Conservation (phyloP, 2,888 invertebrate genomes). For the Parnassius apollo region DNA sequence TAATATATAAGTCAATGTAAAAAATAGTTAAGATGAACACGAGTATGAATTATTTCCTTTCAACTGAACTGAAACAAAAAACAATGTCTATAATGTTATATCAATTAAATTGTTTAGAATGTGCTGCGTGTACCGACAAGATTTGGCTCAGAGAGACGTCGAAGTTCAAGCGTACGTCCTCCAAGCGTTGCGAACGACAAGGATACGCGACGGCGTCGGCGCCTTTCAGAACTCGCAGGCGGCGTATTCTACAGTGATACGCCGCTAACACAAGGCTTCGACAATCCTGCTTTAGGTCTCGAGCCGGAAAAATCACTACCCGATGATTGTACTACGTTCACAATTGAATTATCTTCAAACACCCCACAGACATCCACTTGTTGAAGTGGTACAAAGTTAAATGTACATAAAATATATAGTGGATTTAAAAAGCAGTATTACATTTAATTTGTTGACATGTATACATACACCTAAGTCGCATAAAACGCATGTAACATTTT, state of each 20-base stretch:
- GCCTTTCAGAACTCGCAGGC: constrained; percentile 73
- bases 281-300: constrained; percentile 65
- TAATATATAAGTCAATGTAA: no score
- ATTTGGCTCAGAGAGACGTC: constrained; percentile 62
- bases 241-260: constrained; percentile 75
- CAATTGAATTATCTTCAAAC: constrained; percentile 43
- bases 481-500: not conserved
- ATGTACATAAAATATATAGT: not conserved
- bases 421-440: constrained; percentile 16
- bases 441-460: constrained; percentile 8
- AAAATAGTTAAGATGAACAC: no score
- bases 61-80: no score
- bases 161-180: constrained; percentile 71
- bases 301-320: constrained; percentile 61
- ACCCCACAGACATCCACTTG: constrained; percentile 45
- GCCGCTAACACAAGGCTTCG: constrained; percentile 51
- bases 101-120: constrained; percentile 45
- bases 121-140: constrained; percentile 59
- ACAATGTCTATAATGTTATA: no score
- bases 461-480: not conserved
- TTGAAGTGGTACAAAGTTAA: constrained; percentile 28
- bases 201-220: constrained; percentile 67
- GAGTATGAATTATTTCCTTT: no score
- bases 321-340: constrained; percentile 47
- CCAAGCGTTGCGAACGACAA: constrained; percentile 66